phyloP scores from a whole-genome alignment of 2,113 vertebrate species.

The Limnothrissa miodon region DNA sequence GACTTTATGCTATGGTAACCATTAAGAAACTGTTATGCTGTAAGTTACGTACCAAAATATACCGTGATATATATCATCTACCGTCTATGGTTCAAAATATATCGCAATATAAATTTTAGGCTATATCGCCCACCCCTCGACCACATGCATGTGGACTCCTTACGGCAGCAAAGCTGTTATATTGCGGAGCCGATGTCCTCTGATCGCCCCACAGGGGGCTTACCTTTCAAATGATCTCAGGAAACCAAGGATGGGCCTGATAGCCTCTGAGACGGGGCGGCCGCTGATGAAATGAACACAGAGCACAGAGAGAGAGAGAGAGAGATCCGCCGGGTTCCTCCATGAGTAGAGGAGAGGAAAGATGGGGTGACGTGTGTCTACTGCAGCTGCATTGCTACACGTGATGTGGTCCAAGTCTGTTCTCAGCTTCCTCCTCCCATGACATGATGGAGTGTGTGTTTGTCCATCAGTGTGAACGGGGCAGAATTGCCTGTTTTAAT shows the following conservation, averaged over 20 bases:
- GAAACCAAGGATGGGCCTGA: not conserved
- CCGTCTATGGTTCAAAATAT: too few species aligned
- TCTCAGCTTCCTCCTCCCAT: too few species aligned
- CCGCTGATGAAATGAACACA: not conserved
- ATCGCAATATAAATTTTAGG: too few species aligned
- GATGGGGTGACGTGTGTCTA: not conserved
- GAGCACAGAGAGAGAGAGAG: not conserved
- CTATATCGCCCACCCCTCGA: too few species aligned
- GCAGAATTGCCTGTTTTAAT: not conserved
- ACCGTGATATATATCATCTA: too few species aligned
- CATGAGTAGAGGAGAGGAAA: too few species aligned
- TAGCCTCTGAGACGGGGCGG: not conserved
- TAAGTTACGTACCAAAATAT: too few species aligned
- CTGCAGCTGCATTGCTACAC: not conserved
- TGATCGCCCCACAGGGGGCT: conserved; percentile 41
- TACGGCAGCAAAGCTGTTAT: not conserved
- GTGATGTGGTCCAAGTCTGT: not conserved
- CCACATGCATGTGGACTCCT: too few species aligned
- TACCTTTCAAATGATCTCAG: conserved; percentile 45
- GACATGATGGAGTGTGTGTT: not conserved
- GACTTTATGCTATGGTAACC: too few species aligned
- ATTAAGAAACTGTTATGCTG: too few species aligned
- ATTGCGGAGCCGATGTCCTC: conserved; percentile 20
- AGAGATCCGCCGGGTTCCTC: not conserved
- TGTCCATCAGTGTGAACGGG: not conserved